Evolutionary conservation across 2,797 vertebrate species (phyloP).

Genomic region (Heteromormyrus szaboi): DNA sequence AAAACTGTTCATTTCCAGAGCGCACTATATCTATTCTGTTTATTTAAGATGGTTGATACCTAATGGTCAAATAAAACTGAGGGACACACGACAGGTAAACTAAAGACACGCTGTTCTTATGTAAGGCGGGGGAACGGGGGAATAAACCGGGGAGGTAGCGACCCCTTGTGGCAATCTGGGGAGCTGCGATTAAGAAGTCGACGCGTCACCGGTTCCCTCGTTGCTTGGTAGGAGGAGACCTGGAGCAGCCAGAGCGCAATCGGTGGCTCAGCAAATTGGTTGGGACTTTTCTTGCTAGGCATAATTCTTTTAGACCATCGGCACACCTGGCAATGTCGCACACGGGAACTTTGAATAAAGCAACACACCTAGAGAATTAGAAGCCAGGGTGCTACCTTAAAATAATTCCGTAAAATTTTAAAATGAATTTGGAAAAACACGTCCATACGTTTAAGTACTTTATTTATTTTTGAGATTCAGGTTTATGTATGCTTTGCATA

Average conservation of each 20-base stretch:
- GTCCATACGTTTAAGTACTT: not conserved
- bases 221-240: conserved; percentile 56
- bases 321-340: conserved; percentile 26
- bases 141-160: conserved; percentile 9
- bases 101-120: not conserved
- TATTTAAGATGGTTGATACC: not conserved
- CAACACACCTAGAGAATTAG: not conserved
- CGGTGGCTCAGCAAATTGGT: conserved; percentile 41
- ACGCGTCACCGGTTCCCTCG: conserved; percentile 41
- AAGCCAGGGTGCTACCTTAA: not conserved
- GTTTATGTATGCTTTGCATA: not conserved
- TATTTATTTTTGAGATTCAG: not conserved
- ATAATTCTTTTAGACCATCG: conserved; percentile 44
- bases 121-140: not conserved
- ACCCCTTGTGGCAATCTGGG: conserved; percentile 44
- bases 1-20: not conserved
- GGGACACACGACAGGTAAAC: not conserved
- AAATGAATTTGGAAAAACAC: not conserved
- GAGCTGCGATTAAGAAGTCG: conserved; percentile 32
- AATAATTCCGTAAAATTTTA: not conserved
- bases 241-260: conserved; percentile 43
- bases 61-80: not conserved
- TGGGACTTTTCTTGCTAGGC: conserved; percentile 41
- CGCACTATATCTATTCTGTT: not conserved
- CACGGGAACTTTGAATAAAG: conserved; percentile 18